Conservation (phyloP, 1,140 invertebrate species). For the Ruditapes philippinarum region DNA sequence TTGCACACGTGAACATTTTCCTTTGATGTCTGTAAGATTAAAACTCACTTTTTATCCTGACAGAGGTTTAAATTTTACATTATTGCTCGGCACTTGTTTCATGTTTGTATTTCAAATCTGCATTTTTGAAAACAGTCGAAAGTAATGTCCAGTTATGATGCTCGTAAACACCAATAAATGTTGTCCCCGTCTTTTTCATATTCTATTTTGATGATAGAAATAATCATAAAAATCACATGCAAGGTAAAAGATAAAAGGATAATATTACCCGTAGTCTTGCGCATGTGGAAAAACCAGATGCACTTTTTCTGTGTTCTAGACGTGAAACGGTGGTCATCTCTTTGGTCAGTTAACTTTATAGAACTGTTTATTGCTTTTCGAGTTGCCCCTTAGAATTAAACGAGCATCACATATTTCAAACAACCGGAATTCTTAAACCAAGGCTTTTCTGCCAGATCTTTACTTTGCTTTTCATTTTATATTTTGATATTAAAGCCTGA, state of each 20-base stretch:
- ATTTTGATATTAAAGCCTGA: too few species aligned
- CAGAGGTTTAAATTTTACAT: not conserved
- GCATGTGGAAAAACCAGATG: constrained; percentile 49
- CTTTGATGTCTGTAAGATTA: constrained; percentile 8
- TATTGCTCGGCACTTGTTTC: not conserved
- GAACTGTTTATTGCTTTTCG: constrained; percentile 57
- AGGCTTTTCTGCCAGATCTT: too few species aligned
- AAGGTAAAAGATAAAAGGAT: constrained; percentile 57
- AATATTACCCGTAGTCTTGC: not conserved
- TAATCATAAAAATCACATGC: constrained; percentile 68
- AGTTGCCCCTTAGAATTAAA: constrained; percentile 14
- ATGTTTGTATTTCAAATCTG: constrained; percentile 37
- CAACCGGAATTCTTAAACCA: not conserved
- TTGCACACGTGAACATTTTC: not conserved
- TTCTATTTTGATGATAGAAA: constrained; percentile 67
- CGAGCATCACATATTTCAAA: not conserved
- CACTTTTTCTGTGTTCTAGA: constrained; percentile 21
- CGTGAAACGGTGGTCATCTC: constrained; percentile 40
- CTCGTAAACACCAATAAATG: constrained; percentile 62
- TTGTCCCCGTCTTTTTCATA: constrained; percentile 38
- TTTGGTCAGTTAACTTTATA: constrained; percentile 63
- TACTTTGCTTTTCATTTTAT: too few species aligned
- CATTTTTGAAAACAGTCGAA: constrained; percentile 29
- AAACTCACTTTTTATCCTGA: not conserved
- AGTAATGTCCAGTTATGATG: constrained; percentile 62